Conservation (phyloP, 2,797 vertebrate species). For the Rhadinocentrus ornatus region DNA sequence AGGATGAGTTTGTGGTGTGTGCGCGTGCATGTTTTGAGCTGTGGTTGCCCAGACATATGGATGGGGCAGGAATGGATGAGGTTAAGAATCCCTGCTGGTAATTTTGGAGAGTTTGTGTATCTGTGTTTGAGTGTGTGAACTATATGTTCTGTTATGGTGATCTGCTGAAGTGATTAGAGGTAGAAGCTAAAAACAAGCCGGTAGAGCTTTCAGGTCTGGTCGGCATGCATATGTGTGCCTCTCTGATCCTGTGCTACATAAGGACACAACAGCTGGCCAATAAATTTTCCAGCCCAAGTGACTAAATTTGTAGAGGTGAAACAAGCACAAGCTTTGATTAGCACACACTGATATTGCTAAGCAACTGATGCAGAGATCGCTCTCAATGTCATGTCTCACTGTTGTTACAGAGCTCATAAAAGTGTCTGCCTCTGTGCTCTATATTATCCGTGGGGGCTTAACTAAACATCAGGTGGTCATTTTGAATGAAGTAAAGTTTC, state of each 20-base stretch:
- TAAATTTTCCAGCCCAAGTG: conserved; percentile 46
- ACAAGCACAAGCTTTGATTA: conserved; percentile 39
- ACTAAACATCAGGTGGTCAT: conserved; percentile 43
- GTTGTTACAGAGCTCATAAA: conserved; percentile 58
- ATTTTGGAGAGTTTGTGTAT: conserved; percentile 31
- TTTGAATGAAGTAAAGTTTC: conserved; percentile 45
- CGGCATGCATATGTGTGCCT: conserved; percentile 45
- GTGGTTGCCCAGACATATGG: conserved; percentile 60
- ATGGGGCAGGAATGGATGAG: conserved; percentile 33
- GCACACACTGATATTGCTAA: conserved; percentile 19
- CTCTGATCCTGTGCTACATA: conserved; percentile 45
- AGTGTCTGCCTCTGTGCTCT: conserved; percentile 38
- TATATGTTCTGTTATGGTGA: conserved; percentile 65
- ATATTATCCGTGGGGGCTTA: conserved; percentile 53
- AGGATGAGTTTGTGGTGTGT: conserved; percentile 28
- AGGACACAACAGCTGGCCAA: conserved; percentile 59
- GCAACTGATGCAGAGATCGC: conserved; percentile 36
- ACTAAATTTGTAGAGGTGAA: conserved; percentile 49
- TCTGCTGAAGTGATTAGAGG: conserved; percentile 74
- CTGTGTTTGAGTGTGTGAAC: conserved; percentile 49
- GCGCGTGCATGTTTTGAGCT: conserved; percentile 25
- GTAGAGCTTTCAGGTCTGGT: conserved; percentile 60
- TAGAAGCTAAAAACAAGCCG: conserved; percentile 68
- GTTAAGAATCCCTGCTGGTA: conserved; percentile 65
- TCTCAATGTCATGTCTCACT: conserved; percentile 42